Conservation (phyloP, 2,113 vertebrate species). For the Sphaerodactylus townsendi region DNA sequence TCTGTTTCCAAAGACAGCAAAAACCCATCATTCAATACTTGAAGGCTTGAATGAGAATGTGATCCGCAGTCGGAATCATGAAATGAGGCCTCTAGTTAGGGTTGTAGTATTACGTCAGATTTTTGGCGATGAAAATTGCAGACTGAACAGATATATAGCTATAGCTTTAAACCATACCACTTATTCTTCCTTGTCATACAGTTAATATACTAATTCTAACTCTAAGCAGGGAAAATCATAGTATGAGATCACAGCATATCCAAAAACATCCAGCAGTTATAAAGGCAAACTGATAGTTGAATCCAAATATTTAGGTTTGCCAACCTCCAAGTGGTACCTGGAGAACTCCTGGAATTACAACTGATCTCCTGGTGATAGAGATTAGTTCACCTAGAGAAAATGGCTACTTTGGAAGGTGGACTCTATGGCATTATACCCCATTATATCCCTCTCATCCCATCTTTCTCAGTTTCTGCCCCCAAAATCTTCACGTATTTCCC, state of each 20-base stretch:
- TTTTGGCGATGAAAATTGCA: background rate
- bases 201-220: background rate
- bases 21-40: background rate
- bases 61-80: background rate
- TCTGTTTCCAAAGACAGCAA: background rate
- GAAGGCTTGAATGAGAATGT: background rate
- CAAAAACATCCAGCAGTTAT: background rate
- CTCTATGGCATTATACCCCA: too few relatives aligned
- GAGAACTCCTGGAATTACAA: too few relatives aligned
- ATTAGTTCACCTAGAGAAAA: too few relatives aligned
- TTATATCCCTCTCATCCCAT: too few relatives aligned
- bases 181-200: background rate
- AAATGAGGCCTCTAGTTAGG: background rate
- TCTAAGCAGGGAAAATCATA: background rate
- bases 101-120: background rate
- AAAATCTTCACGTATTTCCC: too few relatives aligned
- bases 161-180: background rate
- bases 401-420: too few relatives aligned
- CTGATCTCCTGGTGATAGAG: too few relatives aligned
- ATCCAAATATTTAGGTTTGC: too few relatives aligned
- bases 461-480: too few relatives aligned
- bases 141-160: background rate
- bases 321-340: too few relatives aligned
- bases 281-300: too few relatives aligned
- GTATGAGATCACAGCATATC: background rate